phyloP scores from a whole-genome alignment of 2,113 vertebrate genomes.

The Stictonetta naevosa region DNA sequence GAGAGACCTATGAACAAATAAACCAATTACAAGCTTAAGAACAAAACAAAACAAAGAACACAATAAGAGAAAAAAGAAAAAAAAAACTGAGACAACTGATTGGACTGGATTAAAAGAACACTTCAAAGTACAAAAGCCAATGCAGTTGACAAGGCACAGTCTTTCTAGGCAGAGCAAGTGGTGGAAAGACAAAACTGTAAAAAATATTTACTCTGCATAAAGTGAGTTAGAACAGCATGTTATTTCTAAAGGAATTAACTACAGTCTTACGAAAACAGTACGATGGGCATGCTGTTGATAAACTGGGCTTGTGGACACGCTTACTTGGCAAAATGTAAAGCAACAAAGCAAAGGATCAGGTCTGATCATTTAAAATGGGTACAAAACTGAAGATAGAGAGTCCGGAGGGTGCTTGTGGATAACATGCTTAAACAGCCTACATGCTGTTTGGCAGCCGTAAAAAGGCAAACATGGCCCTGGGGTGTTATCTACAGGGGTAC shows the following conservation, averaged over 20 bases:
- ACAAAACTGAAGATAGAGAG: conserved; percentile 67
- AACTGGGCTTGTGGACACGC: conserved; percentile 35
- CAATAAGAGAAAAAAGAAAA: background rate
- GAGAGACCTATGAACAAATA: conserved; percentile 13
- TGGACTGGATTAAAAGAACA: background rate
- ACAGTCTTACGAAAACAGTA: background rate
- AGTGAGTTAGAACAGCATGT: conserved; percentile 62
- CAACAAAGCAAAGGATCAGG: conserved; percentile 67
- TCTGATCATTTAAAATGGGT: conserved; percentile 71
- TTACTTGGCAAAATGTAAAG: conserved; percentile 65
- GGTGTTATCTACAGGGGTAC: conserved; percentile 66
- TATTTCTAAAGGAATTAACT: conserved; percentile 60
- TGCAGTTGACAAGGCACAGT: background rate
- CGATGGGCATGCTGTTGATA: background rate
- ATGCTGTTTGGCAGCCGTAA: conserved; percentile 70
- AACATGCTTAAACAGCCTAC: conserved; percentile 61
- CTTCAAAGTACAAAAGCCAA: background rate
- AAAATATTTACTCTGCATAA: conserved; percentile 37
- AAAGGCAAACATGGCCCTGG: conserved; percentile 70
- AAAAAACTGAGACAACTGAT: background rate
- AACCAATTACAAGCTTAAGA: conserved; percentile 32
- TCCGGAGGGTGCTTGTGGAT: conserved; percentile 67
- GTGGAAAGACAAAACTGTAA: conserved; percentile 29
- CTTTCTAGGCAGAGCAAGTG: background rate
- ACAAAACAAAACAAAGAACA: background rate